Evolutionary conservation across 2,888 invertebrate genomes (phyloP), one percentile per base, ranked within the genome.

Genomic region (Agapostemon virescens): DNA sequence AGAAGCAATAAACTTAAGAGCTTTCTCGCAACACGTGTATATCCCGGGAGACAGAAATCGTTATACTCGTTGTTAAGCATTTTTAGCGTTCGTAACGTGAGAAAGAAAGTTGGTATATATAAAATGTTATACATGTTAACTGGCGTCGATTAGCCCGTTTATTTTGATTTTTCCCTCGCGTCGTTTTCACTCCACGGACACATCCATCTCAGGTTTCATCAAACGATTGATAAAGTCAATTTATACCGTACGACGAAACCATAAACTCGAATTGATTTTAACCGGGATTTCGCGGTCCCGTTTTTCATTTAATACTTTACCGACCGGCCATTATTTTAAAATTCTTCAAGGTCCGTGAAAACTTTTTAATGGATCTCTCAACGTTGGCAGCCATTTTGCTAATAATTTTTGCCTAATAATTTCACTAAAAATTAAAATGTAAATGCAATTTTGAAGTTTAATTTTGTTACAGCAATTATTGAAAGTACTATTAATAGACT

Each of bases 31-130:
- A 75, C 55, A 33, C 40, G 40, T 64, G 26, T 69, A 81, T 55
- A 58, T 68, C 13, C 70, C 79, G 85, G 64, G 87, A 74, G 76
- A 75, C 61, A 76, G 80, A 80, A 52, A 80, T 87, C 86, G 86
- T 85, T 86, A 87, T 86, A 80, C 86, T 80, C 78, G 77, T 87
- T 87, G 87, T 87, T 87, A 86, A 85, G 80, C 87, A 86, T 86
- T 87, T 87, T 85, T 87, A 87, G 81, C 74, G 72, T 71, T 80
- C 75, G 72, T 82, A 52, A 17, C 30, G 38, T 38, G 45, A 68
- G 68, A 78, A 81, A 76, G 49, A 76, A 77, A 79, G 67, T 79
- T 72, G 66, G 74, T 85, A 63, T 77, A 52, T 67, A 66, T 66
- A 42, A 33, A 30, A 30, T 61, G 33, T 61, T 38, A 42, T 67